These are phyloP conservation scores for Phainopepla nitens DNA, from an alignment of 2,113 vertebrate species.

Conservation along the genomic window DNA sequence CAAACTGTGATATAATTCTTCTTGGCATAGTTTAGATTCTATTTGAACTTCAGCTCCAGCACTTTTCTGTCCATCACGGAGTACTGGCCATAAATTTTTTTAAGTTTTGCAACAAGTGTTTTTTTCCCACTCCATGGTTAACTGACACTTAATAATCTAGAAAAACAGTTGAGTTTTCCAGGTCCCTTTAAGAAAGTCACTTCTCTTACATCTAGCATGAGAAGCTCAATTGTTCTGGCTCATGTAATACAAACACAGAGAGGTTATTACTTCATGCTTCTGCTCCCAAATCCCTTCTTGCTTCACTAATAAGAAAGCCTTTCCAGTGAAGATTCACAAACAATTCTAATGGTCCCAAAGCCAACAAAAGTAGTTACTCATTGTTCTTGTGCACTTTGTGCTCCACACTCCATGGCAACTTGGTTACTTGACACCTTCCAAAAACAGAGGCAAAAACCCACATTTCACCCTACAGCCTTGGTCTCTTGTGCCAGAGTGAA, in stretches of 20 bases:
- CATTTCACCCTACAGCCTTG: not conserved
- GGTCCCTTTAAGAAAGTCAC: not conserved
- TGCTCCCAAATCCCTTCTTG: not conserved
- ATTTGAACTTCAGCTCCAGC: not conserved
- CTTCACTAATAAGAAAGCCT: not conserved
- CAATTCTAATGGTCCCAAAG: not conserved
- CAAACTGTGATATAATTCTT: not conserved
- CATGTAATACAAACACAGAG: not conserved
- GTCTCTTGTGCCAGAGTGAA: not conserved
- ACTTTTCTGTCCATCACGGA: not conserved
- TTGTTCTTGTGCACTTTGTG: not conserved
- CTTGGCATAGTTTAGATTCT: not conserved
- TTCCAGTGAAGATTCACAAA: slow-evolving; percentile 6
- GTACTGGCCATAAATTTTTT: not conserved
- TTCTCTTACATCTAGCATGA: not conserved
- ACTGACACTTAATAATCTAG: not conserved
- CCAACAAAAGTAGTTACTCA: not conserved
- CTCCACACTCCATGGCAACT: not conserved
- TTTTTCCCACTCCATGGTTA: not conserved
- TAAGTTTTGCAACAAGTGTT: not conserved
- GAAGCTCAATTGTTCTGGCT: not conserved
- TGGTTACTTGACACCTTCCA: not conserved
- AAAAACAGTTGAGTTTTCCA: not conserved
- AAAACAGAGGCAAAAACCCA: not conserved
- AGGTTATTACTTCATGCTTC: not conserved